Evolutionary conservation across 2,797 vertebrate species (phyloP).

Genomic region (Falco novaeseelandiae): DNA sequence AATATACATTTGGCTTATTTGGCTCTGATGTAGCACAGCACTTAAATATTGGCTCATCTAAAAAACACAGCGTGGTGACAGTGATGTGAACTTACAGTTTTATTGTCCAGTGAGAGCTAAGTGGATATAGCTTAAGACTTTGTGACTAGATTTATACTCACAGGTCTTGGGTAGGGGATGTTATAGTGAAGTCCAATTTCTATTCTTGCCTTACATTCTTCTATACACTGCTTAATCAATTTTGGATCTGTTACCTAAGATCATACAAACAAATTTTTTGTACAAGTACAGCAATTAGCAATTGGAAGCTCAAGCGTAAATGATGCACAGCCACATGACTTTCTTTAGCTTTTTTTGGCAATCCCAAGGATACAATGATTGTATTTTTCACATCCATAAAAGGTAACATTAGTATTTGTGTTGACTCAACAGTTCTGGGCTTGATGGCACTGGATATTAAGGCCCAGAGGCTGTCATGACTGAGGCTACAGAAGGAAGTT

Average conservation of each 20-base stretch:
- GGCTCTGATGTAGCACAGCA: background rate
- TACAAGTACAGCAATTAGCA: background rate
- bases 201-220: conserved; percentile 93
- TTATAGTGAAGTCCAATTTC: conserved; percentile 95
- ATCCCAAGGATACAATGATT: background rate
- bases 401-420: background rate
- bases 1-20: background rate
- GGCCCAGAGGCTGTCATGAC: background rate
- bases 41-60: background rate
- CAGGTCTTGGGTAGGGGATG: conserved; percentile 94
- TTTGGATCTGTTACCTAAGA: conserved; percentile 85
- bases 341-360: background rate
- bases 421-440: background rate
- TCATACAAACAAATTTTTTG: background rate
- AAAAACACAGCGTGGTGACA: background rate
- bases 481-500: background rate
- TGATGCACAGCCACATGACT: background rate
- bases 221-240: conserved; percentile 84
- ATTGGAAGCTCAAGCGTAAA: background rate
- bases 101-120: background rate
- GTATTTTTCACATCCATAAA: conserved; percentile 47
- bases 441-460: background rate
- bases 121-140: background rate
- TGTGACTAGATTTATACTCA: conserved; percentile 77
- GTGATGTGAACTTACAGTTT: background rate